Evolutionary conservation across 2,888 invertebrate genomes (phyloP).

Genomic region (Helleia helle): DNA sequence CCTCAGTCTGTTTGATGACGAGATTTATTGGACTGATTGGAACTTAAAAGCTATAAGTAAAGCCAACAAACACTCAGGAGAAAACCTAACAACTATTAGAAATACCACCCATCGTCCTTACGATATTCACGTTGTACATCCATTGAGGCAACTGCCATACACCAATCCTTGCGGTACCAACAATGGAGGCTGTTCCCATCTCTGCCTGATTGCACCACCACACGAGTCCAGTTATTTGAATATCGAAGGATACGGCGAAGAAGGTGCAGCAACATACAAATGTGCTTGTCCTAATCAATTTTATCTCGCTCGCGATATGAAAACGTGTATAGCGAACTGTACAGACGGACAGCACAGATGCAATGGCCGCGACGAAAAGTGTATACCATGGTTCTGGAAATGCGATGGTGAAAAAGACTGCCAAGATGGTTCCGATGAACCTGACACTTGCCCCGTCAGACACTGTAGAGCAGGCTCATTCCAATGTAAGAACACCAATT

Average conservation of each 20-base stretch:
- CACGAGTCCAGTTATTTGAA: constrained; percentile 83
- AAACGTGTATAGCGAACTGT: constrained; percentile 95
- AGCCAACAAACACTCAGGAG: constrained; percentile 93
- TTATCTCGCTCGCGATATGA: constrained; percentile 83
- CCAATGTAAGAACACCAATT: constrained; percentile 95
- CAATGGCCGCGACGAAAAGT: constrained; percentile 76
- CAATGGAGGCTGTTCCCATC: constrained; percentile 97
- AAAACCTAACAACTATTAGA: constrained; percentile 80
- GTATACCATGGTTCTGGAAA: constrained; percentile 73
- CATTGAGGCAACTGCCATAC: constrained; percentile 87
- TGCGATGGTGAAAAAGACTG: constrained; percentile 96
- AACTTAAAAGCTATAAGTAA: constrained; percentile 93
- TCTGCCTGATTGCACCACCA: constrained; percentile 92
- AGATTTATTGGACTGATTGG: constrained; percentile 98
- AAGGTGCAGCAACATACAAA: constrained; percentile 83
- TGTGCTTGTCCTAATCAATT: constrained; percentile 98
- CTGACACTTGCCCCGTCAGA: constrained; percentile 85
- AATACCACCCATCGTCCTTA: constrained; percentile 97
- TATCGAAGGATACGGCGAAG: constrained; percentile 85
- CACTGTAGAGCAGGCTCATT: constrained; percentile 93
- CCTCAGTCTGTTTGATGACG: constrained; percentile 93
- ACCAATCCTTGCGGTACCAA: constrained; percentile 92
- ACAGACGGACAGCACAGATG: constrained; percentile 88
- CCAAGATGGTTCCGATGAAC: constrained; percentile 93
- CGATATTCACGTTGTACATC: constrained; percentile 94